Base-by-base conservation (phyloP, 2,888 invertebrate genomes). In the Halictus ligatus region DNA sequence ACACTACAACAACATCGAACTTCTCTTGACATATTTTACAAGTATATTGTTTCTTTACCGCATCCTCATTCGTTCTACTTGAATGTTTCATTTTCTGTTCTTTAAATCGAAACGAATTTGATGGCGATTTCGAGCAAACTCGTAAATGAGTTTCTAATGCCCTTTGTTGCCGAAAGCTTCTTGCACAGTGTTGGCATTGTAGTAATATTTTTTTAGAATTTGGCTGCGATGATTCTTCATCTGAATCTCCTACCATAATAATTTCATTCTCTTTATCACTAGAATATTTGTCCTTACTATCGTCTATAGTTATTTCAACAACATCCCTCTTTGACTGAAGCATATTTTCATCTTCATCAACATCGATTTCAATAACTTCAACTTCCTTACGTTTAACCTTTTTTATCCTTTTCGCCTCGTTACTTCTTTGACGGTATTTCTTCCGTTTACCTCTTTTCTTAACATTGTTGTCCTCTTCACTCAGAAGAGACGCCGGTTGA, bases 221-320 rank as follows among this genome's bases (percentile, higher is more conserved):
- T 25, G 90, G 78, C 13, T 86, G 90, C n/a, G 89, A 86, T 10
- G 89, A 85, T 40, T 93, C 90, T 6, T 93, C 94, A n/a, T 94
- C 94, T 0, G 94, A 94, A 79, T 95, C 94, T 35, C 93, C 94
- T 1, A 95, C 93, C 90, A 94, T 94, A 81, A 95, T 95, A n/a
- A 95, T 92, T 75, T 94, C 94, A 77, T 95, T 95, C 78, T 95
- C 95, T 77, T 95, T 95, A 78, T 95, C 95, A 80, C 95, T 95
- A 2, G 95, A 95, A 40, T 92, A 93, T 75, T 95, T 95, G 78
- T 94, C 94, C 75, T 94, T 95, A n/a, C 86, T 92, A 67, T 94
- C 94, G 21, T 94, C 94, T 40, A 94, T 83, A 2, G 93, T 94
- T 46, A 94, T 93, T 75, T 95, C 95, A 21, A 93, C 92, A 29